Conservation (phyloP, 2,888 invertebrate genomes). For the Adelognathus sp. region DNA sequence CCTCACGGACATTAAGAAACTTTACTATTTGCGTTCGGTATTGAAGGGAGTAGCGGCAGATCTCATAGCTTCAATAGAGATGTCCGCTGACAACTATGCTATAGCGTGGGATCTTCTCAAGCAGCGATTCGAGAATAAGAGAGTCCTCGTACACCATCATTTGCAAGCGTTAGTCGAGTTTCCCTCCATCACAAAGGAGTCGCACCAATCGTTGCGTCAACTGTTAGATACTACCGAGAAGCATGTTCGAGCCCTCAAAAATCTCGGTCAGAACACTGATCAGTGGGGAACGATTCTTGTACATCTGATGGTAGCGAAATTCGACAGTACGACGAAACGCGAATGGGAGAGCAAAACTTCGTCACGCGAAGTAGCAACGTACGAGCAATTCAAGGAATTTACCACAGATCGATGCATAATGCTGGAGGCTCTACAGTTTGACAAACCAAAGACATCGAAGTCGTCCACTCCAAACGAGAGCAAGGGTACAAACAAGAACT, state of each 20-base stretch:
- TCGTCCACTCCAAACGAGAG: no score
- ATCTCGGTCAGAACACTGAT: background rate
- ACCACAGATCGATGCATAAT: no score
- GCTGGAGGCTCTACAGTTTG: no score
- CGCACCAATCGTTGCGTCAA: background rate
- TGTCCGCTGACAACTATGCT: background rate
- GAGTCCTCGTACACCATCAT: slow-evolving; percentile 37
- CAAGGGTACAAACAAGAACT: no score
- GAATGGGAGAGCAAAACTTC: no score
- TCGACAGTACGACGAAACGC: background rate
- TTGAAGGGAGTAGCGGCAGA: slow-evolving; percentile 26
- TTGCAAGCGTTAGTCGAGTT: slow-evolving; percentile 42
- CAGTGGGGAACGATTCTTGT: background rate
- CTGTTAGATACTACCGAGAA: background rate
- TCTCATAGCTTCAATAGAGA: slow-evolving; percentile 5
- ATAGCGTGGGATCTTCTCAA: slow-evolving; percentile 48
- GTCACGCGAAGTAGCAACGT: no score
- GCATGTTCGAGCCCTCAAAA: background rate
- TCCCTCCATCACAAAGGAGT: slow-evolving; percentile 15
- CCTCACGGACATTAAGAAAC: slow-evolving; percentile 17
- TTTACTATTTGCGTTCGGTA: slow-evolving; percentile 3
- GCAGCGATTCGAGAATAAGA: slow-evolving; percentile 48
- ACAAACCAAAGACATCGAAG: no score
- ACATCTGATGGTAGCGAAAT: background rate
- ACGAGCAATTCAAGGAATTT: no score